Percentiles rank a stretch among this genome's conserved stretches.
Conservation (phyloP, 2,888 invertebrate genomes). For the Pardosa pseudoannulata region DNA sequence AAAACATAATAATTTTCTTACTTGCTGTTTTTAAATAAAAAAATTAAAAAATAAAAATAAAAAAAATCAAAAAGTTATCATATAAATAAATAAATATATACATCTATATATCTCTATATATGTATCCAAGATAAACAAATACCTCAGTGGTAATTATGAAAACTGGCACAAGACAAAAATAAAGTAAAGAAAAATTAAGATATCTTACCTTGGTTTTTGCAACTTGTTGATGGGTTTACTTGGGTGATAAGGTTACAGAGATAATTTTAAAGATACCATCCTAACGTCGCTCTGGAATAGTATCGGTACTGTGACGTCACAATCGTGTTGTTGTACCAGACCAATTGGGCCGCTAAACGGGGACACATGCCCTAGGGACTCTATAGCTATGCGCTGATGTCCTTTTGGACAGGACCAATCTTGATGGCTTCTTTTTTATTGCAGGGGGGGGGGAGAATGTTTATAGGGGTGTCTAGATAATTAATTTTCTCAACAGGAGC, state of each 20-base stretch:
- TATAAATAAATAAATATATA: too few relatives aligned
- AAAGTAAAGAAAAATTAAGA: too few relatives aligned
- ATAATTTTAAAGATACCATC: slow-evolving; percentile 22
- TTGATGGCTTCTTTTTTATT: slow-evolving; percentile 64
- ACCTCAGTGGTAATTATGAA: too few relatives aligned
- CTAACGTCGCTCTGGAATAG: slow-evolving; percentile 24
- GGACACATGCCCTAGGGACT: slow-evolving; percentile 6
- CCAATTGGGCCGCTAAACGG: slow-evolving; percentile 54
- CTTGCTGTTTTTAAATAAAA: too few relatives aligned
- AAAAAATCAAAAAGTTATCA: too few relatives aligned
- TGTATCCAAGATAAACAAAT: too few relatives aligned
- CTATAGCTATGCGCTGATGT: slow-evolving; percentile 13
- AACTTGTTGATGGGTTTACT: not conserved
- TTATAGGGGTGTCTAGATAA: not conserved
- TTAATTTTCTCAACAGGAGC: not conserved
- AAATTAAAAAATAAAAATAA: too few relatives aligned
- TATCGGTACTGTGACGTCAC: slow-evolving; percentile 59
- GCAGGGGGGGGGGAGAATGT: slow-evolving; percentile 3
- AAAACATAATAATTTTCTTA: too few relatives aligned
- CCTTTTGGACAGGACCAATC: slow-evolving; percentile 53
- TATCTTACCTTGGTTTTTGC: not conserved
- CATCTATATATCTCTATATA: too few relatives aligned
- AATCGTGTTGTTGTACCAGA: slow-evolving; percentile 51
- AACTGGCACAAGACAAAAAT: too few relatives aligned
- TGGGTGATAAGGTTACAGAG: slow-evolving; percentile 11